Conservation (phyloP, 2,888 invertebrate genomes). For the Dryocosmus kuriphilus region DNA sequence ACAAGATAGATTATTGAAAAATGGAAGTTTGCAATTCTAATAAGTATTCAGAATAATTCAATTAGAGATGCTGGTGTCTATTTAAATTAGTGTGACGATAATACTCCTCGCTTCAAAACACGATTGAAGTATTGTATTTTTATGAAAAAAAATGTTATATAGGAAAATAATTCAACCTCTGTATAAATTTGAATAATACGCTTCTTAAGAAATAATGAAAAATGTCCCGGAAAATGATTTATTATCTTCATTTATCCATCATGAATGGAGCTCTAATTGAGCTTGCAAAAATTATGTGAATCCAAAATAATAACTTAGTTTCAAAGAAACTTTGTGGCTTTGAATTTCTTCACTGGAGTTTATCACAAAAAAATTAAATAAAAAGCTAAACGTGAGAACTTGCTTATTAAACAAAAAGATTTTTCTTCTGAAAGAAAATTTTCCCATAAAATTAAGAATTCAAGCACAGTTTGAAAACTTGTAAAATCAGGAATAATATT, state of each 20-base stretch:
- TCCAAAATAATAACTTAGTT: not conserved
- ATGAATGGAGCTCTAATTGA: not conserved
- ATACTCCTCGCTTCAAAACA: not conserved
- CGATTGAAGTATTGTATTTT: slow-evolving; percentile 19
- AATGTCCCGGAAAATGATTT: not conserved
- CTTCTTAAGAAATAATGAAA: not conserved
- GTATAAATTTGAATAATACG: not conserved
- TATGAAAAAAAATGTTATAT: not conserved
- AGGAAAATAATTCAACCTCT: not conserved
- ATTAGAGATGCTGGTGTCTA: slow-evolving; percentile 9
- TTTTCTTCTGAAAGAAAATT: not conserved
- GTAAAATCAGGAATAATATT: not conserved
- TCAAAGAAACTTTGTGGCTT: not conserved
- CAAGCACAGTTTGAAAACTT: not conserved
- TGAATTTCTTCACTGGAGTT: not conserved
- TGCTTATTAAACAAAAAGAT: not conserved
- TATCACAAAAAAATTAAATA: not conserved
- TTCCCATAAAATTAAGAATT: not conserved
- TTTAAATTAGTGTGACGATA: slow-evolving; percentile 18
- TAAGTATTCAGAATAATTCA: slow-evolving; percentile 11
- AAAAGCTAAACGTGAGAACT: not conserved
- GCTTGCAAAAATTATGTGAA: not conserved
- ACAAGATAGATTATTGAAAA: not conserved
- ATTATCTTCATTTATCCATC: not conserved
- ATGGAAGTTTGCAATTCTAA: slow-evolving; percentile 9